Evolutionary conservation across 1,140 invertebrate genomes (phyloP).

Genomic region (Drosophila sp.): DNA sequence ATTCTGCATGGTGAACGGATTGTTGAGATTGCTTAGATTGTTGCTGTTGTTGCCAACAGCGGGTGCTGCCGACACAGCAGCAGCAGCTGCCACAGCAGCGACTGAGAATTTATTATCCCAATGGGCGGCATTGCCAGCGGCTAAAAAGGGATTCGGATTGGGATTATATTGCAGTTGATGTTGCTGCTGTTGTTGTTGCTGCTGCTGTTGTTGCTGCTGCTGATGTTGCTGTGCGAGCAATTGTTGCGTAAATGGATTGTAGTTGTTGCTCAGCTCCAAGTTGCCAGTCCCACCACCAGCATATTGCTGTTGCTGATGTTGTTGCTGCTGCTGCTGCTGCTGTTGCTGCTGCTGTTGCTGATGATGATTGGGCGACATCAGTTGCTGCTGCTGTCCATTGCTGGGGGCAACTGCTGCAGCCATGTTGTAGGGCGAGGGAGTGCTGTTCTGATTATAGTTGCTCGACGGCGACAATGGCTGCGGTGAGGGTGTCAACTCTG

Average conservation of each 20-base stretch:
- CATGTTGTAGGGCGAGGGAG: conserved; percentile 79
- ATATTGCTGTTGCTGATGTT: conserved; percentile 66
- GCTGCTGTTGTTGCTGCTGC: conserved; percentile 56
- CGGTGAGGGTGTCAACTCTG: conserved; percentile 78
- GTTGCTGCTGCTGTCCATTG: conserved; percentile 64
- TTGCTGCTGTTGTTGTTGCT: conserved; percentile 58
- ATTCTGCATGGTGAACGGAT: conserved; percentile 80
- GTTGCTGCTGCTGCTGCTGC: conserved; percentile 50
- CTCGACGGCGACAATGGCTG: conserved; percentile 79
- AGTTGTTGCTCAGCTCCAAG: conserved; percentile 53
- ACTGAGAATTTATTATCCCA: conserved; percentile 77
- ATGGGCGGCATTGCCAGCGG: conserved; percentile 47
- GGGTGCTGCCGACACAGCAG: conserved; percentile 40
- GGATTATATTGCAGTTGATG: conserved; percentile 62
- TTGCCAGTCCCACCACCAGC: conserved; percentile 33
- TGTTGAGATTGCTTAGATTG: conserved; percentile 79
- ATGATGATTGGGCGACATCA: conserved; percentile 57
- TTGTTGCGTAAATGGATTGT: conserved; percentile 67
- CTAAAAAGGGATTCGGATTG: conserved; percentile 66
- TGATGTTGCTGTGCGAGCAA: conserved; percentile 60
- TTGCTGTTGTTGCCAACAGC: conserved; percentile 58
- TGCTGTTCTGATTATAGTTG: conserved; percentile 79
- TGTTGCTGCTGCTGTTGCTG: conserved; percentile 57
- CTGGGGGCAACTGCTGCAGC: conserved; percentile 41
- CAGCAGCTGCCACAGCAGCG: conserved; percentile 51